These are phyloP conservation scores for Yponomeuta evonymella DNA, from an alignment of 2,888 invertebrate genomes.

Conservation along the genomic window DNA sequence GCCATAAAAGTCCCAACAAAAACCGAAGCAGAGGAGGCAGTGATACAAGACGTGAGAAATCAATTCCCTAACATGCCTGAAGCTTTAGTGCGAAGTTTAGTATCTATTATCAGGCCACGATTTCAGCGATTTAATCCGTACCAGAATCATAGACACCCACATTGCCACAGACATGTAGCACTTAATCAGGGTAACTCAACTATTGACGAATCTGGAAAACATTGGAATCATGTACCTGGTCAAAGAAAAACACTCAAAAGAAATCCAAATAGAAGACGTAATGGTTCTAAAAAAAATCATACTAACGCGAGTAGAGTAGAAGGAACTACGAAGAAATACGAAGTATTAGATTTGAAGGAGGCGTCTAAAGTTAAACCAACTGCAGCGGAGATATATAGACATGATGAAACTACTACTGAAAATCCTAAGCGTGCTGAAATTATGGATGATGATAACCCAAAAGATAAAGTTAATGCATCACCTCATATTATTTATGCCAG, in stretches of 20 bases:
- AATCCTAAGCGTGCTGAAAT: conserved; percentile 13
- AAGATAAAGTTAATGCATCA: conserved; percentile 23
- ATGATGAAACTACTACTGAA: conserved; percentile 25
- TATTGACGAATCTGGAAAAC: neutral
- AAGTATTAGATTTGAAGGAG: neutral
- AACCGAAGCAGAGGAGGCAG: conserved; percentile 23
- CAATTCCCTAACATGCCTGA: conserved; percentile 32
- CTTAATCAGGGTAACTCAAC: neutral
- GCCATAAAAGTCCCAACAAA: neutral
- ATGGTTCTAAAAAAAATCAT: neutral
- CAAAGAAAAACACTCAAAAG: neutral
- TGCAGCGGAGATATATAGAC: conserved; percentile 19
- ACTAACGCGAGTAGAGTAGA: neutral
- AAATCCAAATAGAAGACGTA: neutral
- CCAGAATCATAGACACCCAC: neutral
- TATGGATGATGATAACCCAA: conserved; percentile 18
- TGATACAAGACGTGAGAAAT: conserved; percentile 25
- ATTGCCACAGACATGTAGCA: neutral
- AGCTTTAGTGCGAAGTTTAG: conserved; percentile 23
- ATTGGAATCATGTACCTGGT: neutral
- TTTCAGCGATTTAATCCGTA: neutral
- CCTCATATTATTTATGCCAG: conserved; percentile 21
- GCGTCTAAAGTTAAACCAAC: conserved; percentile 11
- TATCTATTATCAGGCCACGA: neutral
- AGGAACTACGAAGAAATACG: neutral